These are phyloP conservation scores for Nymphicus hollandicus DNA, from an alignment of 2,113 vertebrate genomes.

Conservation along the genomic window DNA sequence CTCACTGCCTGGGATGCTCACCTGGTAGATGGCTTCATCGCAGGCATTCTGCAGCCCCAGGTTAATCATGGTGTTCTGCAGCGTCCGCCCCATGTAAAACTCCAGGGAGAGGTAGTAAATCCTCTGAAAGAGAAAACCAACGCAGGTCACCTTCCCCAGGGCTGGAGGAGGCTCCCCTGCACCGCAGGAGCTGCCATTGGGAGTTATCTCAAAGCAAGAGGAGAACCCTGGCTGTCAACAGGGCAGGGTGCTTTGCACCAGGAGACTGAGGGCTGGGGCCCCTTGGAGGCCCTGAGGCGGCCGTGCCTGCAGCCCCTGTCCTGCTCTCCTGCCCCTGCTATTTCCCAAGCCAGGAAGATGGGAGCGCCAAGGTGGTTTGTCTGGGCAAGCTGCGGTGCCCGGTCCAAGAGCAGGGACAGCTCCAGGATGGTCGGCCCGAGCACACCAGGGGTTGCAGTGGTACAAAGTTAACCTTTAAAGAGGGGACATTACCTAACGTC, in stretches of 20 bases:
- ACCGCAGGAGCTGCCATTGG: fast-evolving
- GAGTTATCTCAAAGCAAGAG: fast-evolving
- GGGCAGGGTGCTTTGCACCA: background rate
- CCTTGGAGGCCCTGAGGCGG: fast-evolving
- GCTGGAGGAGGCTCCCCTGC: background rate
- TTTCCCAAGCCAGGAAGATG: background rate
- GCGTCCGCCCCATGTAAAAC: conserved; percentile 94
- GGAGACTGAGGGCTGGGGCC: background rate
- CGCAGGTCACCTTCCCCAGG: background rate
- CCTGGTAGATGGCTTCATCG: conserved; percentile 95
- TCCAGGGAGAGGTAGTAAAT: conserved; percentile 97
- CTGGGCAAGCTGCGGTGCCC: fast-evolving
- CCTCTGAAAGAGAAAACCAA: conserved; percentile 72
- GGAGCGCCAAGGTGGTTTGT: fast-evolving
- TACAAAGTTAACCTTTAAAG: background rate
- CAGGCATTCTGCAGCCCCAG: conserved; percentile 95
- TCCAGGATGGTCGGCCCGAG: fast-evolving
- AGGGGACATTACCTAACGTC: background rate
- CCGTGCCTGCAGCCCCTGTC: background rate
- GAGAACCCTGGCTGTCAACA: background rate
- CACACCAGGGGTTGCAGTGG: fast-evolving
- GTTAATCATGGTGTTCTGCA: conserved; percentile 98
- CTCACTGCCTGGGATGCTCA: background rate
- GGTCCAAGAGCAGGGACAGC: background rate
- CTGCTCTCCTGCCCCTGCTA: fast-evolving